Percentiles rank a stretch among this genome's conserved stretches.
Evolutionary conservation across 2,113 vertebrate genomes (phyloP).

Genomic region (Sphaerodactylus townsendi): DNA sequence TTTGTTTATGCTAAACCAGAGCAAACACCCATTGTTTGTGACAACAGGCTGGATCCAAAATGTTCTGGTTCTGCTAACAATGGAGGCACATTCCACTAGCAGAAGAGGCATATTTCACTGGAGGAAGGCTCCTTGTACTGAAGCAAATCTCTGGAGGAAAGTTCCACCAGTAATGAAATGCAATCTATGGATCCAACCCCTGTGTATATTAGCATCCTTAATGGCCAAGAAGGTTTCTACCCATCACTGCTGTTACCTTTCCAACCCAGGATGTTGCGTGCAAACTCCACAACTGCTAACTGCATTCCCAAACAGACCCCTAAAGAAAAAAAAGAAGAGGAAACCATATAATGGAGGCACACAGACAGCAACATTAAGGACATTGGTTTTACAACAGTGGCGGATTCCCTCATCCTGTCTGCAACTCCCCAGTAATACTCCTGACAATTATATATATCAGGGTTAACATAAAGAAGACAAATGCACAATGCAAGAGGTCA

Average conservation of each 20-base stretch:
- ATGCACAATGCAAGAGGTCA: not conserved
- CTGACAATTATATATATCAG: not conserved
- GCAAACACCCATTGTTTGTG: not conserved
- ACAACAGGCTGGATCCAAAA: not conserved
- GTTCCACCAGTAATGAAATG: too few relatives aligned
- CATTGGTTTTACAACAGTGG: too few relatives aligned
- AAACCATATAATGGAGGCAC: too few relatives aligned
- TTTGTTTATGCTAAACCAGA: not conserved
- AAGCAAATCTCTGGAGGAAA: too few relatives aligned
- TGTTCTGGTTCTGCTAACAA: too few relatives aligned
- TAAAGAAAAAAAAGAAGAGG: constrained; percentile 52
- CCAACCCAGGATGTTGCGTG: constrained; percentile 87
- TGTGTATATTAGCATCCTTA: not conserved
- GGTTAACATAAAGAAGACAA: not conserved
- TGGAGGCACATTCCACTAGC: too few relatives aligned
- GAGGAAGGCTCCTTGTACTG: too few relatives aligned
- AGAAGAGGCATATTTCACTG: too few relatives aligned
- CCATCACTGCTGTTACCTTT: constrained; percentile 75
- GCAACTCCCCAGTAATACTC: not conserved
- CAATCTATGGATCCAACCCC: too few relatives aligned
- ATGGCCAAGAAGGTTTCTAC: not conserved
- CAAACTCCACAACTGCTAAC: constrained; percentile 93
- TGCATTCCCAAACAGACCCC: constrained; percentile 98
- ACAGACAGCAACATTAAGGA: too few relatives aligned
- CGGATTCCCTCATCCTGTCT: not conserved